Evolutionary conservation across 1,140 invertebrate genomes (phyloP).

Genomic region (Brachionus rotundiformis): DNA sequence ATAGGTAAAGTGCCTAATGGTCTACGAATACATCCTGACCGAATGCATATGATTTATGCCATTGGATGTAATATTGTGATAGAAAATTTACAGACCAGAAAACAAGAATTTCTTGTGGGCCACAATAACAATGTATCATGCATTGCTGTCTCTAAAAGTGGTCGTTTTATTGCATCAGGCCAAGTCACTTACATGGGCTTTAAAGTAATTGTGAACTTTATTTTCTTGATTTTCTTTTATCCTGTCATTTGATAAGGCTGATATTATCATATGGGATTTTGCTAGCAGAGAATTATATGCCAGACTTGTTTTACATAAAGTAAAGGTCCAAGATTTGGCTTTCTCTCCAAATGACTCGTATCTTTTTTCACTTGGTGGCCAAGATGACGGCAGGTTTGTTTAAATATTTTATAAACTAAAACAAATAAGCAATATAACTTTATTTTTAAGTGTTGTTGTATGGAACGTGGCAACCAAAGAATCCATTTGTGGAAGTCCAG

Average conservation of each 20-base stretch:
- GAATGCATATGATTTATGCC: constrained; percentile 76
- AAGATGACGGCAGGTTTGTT: constrained; percentile 72
- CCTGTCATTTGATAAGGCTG: constrained; percentile 66
- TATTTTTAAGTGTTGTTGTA: constrained; percentile 60
- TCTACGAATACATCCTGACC: constrained; percentile 76
- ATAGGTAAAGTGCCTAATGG: constrained; percentile 61
- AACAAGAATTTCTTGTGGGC: constrained; percentile 76
- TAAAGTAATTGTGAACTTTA: constrained; percentile 67
- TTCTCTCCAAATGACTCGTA: constrained; percentile 79
- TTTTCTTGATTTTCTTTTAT: neutral
- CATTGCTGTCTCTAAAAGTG: constrained; percentile 75
- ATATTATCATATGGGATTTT: constrained; percentile 83
- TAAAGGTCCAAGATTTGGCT: constrained; percentile 76
- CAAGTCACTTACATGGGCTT: constrained; percentile 86
- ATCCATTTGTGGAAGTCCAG: constrained; percentile 64
- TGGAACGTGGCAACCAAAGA: constrained; percentile 62
- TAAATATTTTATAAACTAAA: no score
- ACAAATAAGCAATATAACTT: no score
- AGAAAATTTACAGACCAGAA: constrained; percentile 72
- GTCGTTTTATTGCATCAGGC: constrained; percentile 80
- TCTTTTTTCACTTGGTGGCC: constrained; percentile 80
- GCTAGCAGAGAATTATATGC: constrained; percentile 67
- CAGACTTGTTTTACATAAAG: constrained; percentile 79
- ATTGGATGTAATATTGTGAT: constrained; percentile 81
- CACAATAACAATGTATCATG: constrained; percentile 81